Evolutionary conservation across 2,113 vertebrate genomes (phyloP), one percentile per base, ranked within the genome.

Genomic region (Camelus dromedarius): DNA sequence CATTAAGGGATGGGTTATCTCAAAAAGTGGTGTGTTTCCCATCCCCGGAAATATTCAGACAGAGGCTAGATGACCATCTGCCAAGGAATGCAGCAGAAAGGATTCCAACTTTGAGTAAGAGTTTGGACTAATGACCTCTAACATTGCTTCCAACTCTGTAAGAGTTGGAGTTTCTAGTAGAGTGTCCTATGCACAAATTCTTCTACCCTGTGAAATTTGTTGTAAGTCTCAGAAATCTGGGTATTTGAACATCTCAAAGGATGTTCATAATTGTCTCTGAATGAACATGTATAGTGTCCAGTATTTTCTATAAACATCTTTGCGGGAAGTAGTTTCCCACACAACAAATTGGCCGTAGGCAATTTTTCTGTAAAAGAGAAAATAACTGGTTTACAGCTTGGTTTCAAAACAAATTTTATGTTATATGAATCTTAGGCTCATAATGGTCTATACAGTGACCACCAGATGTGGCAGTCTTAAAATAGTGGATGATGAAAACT

Each of bases 251-350:
- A 96, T 88, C 52, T 72, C 83, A 87, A 69, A 94, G 62, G 52
- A 93, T 95, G 46, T 77, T 86, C 75, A 79, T 72, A 84, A 92
- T 86, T 77, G 62, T 97, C 96, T 93, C 70, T 84, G 94, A 96
- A 94, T 95, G 81, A 87, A 96, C 46, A 88, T 30, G 20, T 28
- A 64, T n/a, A 0, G 62, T 28, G 62, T 19, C 54, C 0, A 2
- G 52, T 79, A 56, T 35, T 56, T n/a, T 79, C 52, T 56, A 7
- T 38, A 64, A 64, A 64, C 24, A 56, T 35, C 20, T 79, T 56
- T 79, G 52, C 20, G 38, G 20, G 52, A 56, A 38, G 32, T 13
- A 79, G 32, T 32, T 79, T 79, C 32, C 20, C 50, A 35, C n/a
- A 56, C 32, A 79, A 26, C 52, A 16, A 54, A 77, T 8, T 54